phyloP scores from a whole-genome alignment of 2,797 vertebrate genomes.

The Epinephelus coioides region DNA sequence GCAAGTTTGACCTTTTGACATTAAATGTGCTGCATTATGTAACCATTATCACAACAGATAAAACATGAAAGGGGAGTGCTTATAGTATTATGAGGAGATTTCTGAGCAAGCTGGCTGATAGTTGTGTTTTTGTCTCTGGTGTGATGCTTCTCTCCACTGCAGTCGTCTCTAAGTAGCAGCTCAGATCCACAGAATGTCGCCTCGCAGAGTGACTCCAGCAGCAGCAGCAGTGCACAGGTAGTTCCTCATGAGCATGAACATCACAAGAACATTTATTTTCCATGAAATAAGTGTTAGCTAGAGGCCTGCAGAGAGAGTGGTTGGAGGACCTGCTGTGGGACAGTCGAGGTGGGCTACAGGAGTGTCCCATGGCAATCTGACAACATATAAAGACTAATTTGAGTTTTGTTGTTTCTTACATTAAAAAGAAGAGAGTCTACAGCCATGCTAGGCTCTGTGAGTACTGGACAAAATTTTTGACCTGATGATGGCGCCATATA shows the following conservation, averaged over 20 bases:
- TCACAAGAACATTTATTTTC: background rate
- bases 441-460: no score
- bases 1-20: constrained; percentile 77
- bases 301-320: no score
- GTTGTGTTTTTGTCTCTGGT: constrained; percentile 42
- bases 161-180: constrained; percentile 95
- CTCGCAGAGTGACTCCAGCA: constrained; percentile 94
- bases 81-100: background rate
- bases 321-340: no score
- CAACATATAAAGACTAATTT: no score
- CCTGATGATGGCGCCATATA: background rate
- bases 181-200: constrained; percentile 89
- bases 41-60: background rate
- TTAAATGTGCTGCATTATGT: constrained; percentile 1
- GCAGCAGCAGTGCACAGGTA: constrained; percentile 90
- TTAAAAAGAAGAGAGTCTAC: no score
- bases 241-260: background rate
- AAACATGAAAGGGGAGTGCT: background rate
- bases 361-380: no score
- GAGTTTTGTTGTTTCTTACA: no score
- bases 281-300: background rate
- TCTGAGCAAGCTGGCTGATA: background rate
- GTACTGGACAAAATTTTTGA: no score
- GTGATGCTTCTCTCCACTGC: constrained; percentile 39
- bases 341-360: no score